Percentiles rank a stretch among this genome's conserved stretches.
Evolutionary conservation across 2,888 invertebrate genomes (phyloP).

Genomic region (Caenorhabditis imperialis): DNA sequence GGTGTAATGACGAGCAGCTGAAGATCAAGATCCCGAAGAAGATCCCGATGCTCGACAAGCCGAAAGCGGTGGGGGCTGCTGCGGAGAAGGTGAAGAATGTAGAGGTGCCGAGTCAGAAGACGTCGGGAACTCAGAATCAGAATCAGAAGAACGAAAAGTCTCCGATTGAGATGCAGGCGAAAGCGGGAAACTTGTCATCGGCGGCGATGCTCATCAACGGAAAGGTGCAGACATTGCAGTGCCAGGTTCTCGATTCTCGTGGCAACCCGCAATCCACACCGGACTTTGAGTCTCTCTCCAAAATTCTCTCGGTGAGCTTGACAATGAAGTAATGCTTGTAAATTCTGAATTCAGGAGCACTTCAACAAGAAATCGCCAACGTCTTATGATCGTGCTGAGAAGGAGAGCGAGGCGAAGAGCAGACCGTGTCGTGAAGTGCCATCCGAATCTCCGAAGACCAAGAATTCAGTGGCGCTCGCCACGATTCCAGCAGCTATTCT

Average conservation of each 20-base stretch:
- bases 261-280: conserved; percentile 25
- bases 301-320: conserved; percentile 17
- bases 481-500: too few relatives aligned
- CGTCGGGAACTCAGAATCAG: neutral
- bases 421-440: too few relatives aligned
- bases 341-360: conserved; percentile 19
- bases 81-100: neutral
- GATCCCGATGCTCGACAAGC: conserved; percentile 15
- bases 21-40: conserved; percentile 36
- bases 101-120: conserved; percentile 8
- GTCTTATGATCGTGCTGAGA: too few relatives aligned
- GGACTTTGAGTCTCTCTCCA: conserved; percentile 29
- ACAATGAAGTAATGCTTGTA: neutral
- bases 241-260: conserved; percentile 34
- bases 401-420: too few relatives aligned
- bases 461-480: too few relatives aligned
- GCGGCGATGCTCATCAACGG: conserved; percentile 25
- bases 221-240: conserved; percentile 40
- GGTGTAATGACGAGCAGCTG: conserved; percentile 28
- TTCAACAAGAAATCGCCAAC: conserved; percentile 8
- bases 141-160: conserved; percentile 9
- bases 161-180: conserved; percentile 4
- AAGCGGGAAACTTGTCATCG: conserved; percentile 23
- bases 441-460: too few relatives aligned
- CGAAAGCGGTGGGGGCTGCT: conserved; percentile 24